Evolutionary conservation across 2,888 invertebrate genomes (phyloP).

Genomic region (Drosophila recens): DNA sequence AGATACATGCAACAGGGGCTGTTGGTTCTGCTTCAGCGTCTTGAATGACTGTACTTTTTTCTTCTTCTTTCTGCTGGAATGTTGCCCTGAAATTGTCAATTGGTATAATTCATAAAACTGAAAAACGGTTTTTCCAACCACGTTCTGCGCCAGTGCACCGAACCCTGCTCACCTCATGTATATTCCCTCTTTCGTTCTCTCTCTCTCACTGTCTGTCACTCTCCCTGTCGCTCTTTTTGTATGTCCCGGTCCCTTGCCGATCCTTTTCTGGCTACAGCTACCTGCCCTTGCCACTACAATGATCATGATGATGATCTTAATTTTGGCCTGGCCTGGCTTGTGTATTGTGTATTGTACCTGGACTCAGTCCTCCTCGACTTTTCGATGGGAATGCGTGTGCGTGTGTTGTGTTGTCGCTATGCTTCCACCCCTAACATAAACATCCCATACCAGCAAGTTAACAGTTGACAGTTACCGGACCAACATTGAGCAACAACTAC

Average conservation of each 20-base stretch:
- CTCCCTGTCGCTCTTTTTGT: conserved; percentile 3
- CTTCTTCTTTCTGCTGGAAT: conserved; percentile 25
- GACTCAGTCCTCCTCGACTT: conserved; percentile 36
- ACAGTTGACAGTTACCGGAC: conserved; percentile 43
- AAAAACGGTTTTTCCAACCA: conserved; percentile 71
- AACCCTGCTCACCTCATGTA: conserved; percentile 36
- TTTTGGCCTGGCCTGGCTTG: conserved; percentile 45
- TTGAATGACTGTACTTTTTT: conserved; percentile 72
- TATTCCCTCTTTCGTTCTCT: not conserved
- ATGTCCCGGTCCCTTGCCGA: conserved; percentile 11
- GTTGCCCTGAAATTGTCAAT: conserved; percentile 69
- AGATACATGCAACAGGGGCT: conserved; percentile 24
- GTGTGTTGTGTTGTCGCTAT: conserved; percentile 29
- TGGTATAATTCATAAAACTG: conserved; percentile 66
- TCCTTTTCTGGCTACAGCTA: conserved; percentile 50
- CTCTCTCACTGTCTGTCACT: not conserved
- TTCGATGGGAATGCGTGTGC: conserved; percentile 40
- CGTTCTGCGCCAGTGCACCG: conserved; percentile 74
- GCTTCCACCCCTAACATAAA: conserved; percentile 69
- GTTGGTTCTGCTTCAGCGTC: conserved; percentile 27
- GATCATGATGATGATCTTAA: conserved; percentile 61
- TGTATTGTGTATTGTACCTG: conserved; percentile 30
- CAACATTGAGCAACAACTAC: conserved; percentile 13
- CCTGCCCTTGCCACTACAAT: conserved; percentile 53
- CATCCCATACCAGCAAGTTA: conserved; percentile 51